Percentiles rank a stretch among this genome's conserved stretches.
Evolutionary conservation across 2,797 vertebrate species (phyloP).

Genomic region (Semotilus atromaculatus): DNA sequence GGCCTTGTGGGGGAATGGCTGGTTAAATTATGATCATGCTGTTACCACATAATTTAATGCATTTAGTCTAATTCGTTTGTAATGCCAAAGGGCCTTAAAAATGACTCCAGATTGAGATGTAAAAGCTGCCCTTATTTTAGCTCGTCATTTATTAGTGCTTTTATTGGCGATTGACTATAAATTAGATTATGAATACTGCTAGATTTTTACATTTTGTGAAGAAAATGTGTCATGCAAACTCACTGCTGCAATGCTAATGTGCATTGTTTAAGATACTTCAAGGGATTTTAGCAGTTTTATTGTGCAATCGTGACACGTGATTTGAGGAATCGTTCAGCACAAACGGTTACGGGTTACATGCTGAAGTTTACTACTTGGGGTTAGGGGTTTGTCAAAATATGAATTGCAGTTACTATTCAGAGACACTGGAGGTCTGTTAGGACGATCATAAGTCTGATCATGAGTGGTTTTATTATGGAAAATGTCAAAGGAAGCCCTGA

Average conservation of each 20-base stretch:
- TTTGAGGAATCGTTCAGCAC: neutral
- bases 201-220: neutral
- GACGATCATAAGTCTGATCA: neutral
- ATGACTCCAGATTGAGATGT: neutral
- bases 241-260: neutral
- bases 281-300: neutral
- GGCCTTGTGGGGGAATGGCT: neutral
- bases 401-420: neutral
- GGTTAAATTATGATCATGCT: conserved; percentile 23
- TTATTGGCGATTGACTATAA: neutral
- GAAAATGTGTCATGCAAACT: neutral
- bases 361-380: neutral
- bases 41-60: neutral
- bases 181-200: neutral
- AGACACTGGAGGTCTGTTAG: conserved; percentile 4
- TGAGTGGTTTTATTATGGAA: conserved; percentile 13
- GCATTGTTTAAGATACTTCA: neutral
- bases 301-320: neutral
- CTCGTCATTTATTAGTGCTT: neutral
- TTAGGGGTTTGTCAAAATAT: neutral
- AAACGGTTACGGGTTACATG: neutral
- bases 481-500: conserved; percentile 30
- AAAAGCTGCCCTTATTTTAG: neutral
- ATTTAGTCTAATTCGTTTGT: neutral
- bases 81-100: neutral